Percentiles rank a stretch among this genome's conserved stretches.
These are phyloP conservation scores for Alca torda DNA, from an alignment of 2,797 vertebrate species.

Conservation along the genomic window DNA sequence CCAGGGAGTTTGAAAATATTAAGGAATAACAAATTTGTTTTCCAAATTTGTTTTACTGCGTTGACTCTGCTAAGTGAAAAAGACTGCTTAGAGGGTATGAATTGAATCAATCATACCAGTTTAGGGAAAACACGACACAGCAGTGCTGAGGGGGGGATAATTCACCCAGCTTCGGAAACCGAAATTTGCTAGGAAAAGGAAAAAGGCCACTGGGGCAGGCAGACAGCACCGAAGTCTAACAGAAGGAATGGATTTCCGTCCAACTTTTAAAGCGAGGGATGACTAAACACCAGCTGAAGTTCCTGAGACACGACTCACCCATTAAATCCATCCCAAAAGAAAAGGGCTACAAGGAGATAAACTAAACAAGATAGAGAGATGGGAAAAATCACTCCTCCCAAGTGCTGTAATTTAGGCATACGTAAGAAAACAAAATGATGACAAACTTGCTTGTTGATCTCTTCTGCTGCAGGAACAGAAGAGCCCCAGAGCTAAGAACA, in stretches of 20 bases:
- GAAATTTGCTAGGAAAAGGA: neutral
- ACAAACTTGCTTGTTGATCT: neutral
- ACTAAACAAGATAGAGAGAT: neutral
- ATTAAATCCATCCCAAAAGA: neutral
- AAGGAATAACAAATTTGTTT: constrained; percentile 11
- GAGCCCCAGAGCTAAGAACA: neutral
- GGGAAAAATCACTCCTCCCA: neutral
- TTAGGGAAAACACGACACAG: neutral
- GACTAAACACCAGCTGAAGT: neutral
- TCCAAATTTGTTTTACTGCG: neutral
- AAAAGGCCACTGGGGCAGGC: neutral
- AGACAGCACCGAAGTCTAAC: neutral
- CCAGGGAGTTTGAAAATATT: constrained; percentile 11
- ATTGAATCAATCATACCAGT: neutral
- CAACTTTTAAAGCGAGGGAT: neutral
- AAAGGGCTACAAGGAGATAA: neutral
- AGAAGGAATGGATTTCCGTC: neutral
- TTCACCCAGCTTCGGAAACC: neutral
- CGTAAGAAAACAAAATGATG: neutral
- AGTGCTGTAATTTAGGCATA: neutral
- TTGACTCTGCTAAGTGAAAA: neutral
- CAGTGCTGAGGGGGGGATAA: neutral
- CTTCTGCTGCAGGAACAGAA: neutral
- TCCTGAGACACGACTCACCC: fast-evolving
- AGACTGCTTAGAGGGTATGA: neutral